Evolutionary conservation across 2,113 vertebrate species (phyloP).

Genomic region (Canis aureus): DNA sequence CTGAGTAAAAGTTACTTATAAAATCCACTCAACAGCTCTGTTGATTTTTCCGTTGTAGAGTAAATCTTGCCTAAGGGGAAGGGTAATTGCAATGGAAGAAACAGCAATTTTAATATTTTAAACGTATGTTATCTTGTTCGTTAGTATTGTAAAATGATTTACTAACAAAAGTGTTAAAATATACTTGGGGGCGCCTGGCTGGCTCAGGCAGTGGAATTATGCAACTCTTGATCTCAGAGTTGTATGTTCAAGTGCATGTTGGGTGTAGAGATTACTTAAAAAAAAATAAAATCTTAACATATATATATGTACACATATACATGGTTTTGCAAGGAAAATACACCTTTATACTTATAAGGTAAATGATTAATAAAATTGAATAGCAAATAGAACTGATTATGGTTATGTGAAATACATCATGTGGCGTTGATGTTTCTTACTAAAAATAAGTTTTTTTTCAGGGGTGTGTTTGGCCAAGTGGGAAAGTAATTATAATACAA

Average conservation of each 20-base stretch:
- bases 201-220: neutral
- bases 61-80: neutral
- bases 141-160: conserved; percentile 20
- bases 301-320: neutral
- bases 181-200: neutral
- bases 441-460: conserved; percentile 65
- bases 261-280: neutral
- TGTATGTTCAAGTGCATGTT: neutral
- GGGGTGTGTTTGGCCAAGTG: conserved; percentile 85
- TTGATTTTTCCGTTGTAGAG: neutral
- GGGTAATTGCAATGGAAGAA: neutral
- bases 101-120: neutral
- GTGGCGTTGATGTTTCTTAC: neutral
- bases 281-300: neutral
- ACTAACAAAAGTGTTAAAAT: neutral
- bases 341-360: neutral
- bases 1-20: neutral
- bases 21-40: neutral
- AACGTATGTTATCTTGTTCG: neutral
- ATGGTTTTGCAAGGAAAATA: neutral
- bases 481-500: conserved; percentile 84
- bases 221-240: neutral
- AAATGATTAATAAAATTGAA: neutral
- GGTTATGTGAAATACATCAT: neutral
- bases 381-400: neutral